These are phyloP conservation scores for Noctua janthe DNA, from an alignment of 2,888 invertebrate species.

Conservation along the genomic window DNA sequence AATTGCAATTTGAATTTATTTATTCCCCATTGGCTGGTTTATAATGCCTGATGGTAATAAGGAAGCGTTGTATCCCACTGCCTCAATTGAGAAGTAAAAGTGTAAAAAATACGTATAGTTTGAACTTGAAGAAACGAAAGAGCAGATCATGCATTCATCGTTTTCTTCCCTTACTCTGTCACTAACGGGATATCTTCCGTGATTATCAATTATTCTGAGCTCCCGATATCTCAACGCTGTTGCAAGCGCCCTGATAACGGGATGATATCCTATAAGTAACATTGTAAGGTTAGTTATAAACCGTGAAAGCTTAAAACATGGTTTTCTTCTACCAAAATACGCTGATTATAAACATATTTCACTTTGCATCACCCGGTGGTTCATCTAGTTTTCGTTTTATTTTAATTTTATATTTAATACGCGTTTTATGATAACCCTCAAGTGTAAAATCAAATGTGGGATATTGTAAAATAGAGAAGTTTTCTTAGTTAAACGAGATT, in stretches of 20 bases:
- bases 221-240: not conserved
- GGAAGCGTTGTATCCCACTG: not conserved
- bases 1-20: not conserved
- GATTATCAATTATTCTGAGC: too few relatives aligned
- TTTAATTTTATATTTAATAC: not conserved
- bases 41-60: not conserved
- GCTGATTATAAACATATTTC: not conserved
- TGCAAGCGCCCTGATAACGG: not conserved
- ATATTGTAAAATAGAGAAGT: slow-evolving; percentile 16
- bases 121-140: not conserved
- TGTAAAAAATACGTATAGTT: not conserved
- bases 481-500: not conserved
- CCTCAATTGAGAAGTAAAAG: not conserved
- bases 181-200: too few relatives aligned
- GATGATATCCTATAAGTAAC: not conserved
- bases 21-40: not conserved
- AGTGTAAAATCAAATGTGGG: not conserved
- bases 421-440: not conserved
- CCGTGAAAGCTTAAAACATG: not conserved
- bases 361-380: not conserved
- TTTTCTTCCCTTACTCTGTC: too few relatives aligned
- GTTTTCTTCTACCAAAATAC: not conserved
- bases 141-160: not conserved
- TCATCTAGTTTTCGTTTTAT: not conserved
- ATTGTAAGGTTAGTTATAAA: not conserved